Evolutionary conservation across 2,888 invertebrate genomes (phyloP), one percentile per base, ranked within the genome.

Genomic region (Temnothorax unifasciatus): DNA sequence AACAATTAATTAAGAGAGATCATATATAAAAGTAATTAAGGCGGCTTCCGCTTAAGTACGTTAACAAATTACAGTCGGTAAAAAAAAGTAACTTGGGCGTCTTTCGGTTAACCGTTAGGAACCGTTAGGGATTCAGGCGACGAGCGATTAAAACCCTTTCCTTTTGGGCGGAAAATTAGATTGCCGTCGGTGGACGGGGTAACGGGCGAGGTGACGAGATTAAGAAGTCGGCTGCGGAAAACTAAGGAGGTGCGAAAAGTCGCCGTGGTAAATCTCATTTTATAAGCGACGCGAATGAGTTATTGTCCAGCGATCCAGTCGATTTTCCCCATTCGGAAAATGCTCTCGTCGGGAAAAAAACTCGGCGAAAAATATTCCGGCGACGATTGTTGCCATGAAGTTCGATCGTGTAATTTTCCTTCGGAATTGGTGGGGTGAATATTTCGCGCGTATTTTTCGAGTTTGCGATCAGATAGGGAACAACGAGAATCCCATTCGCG

Each of bases 111-210:
- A 73, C 15, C 47, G 25, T 47, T 54, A 38, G 29, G n/a, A 34
- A 47, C 71, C 29, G 29, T 29, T 29, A 29, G 54, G 61, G 21
- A 75, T 63, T 50, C 54, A 50, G 38, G 15, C 44, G 44, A 71
- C 44, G 61, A 66, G 38, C 73, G 73, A 84, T 84, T 84, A 84
- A 84, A 84, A 82, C 73, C 82, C 73, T 84, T 84, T 84, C 82
- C 84, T 84, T 84, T 84, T 82, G 25, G 73, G 73, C 29, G 82
- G 84, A 84, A 82, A 84, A 84, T 84, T 82, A 84, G 84, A 84
- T 84, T 82, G 41, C 71, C 57, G 69, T 47, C 47, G 61, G 50
- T 63, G 13, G 41, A 41, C 34, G 59, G 59, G 54, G 29, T 82
- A 68, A 52, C 82, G 54, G 54, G 41, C 38, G 57, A 66, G 64